Base-by-base conservation (phyloP, 2,113 vertebrate genomes). In the Monarcha castaneiventris region DNA sequence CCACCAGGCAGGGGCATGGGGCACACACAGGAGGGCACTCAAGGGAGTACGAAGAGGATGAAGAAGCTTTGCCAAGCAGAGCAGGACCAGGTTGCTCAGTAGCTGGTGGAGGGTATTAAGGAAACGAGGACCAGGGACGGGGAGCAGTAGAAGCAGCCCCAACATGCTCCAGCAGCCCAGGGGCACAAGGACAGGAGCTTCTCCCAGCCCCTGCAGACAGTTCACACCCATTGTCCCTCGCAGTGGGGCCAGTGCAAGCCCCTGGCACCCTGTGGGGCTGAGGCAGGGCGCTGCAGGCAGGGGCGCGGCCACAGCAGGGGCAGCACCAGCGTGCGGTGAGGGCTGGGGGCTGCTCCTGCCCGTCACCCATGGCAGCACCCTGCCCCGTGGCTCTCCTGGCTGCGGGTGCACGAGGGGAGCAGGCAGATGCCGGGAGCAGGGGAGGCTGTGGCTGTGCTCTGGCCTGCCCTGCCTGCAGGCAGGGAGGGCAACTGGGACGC, bases 221-320 rank as follows among this genome's bases (percentile, higher is more conserved):
- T 79, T n/a, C 18, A 16, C 52, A 33, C 32, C 13, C 46, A 22
- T 4, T 9, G 4, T 30, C 51, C 43, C 49, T 30, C 2, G 2
- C 37, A 26, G 44, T 17, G 44, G 68, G 32, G 19, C 48, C 9
- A 8, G 46, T 13, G 19, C 19, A 7, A 61, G 49, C 17, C 33
- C n/a, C 35, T 2, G 2, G 54, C 19, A 66, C 32, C 5, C 9
- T 8, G 3, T 4, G 2, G 22, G 39, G 15, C 6, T n/a, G 48
- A 35, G n/a, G 46, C 63, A 75, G 48, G 62, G 62, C 0, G 0
- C 58, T 30, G 32, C 32, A 43, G 56, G 32, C 48, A 48, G 37
- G 35, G 27, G 4, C 64, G 44, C 0, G 7, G 80, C 16, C 8
- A 6, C 30, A 16, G 87, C 30, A 39, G 21, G 11, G 37, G 11